These are phyloP conservation scores for Koerneria pararmatus DNA, from an alignment of 2,888 invertebrate genomes.

Conservation along the genomic window DNA sequence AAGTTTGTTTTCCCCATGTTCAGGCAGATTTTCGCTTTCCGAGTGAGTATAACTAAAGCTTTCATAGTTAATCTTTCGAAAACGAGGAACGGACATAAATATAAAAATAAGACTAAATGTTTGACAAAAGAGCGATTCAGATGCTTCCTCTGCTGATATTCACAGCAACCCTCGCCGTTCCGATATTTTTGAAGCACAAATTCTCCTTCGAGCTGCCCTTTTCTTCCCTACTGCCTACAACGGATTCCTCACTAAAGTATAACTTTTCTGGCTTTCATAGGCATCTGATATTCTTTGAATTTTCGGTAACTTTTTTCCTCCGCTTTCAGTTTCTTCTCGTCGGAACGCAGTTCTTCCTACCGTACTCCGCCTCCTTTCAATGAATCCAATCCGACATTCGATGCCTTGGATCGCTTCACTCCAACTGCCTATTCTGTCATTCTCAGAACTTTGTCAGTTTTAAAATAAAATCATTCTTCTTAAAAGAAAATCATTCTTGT, in stretches of 20 bases:
- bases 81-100: no score
- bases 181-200: constrained; percentile 25
- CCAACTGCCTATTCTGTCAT: constrained; percentile 15
- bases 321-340: background rate
- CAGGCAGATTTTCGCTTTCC: no score
- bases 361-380: constrained; percentile 18
- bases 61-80: no score
- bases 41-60: no score
- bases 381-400: constrained; percentile 16
- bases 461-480: no score
- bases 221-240: constrained; percentile 29
- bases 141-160: constrained; percentile 26
- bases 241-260: background rate
- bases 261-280: background rate
- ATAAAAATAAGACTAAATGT: no score
- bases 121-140: constrained; percentile 23
- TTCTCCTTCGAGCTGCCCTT: constrained; percentile 32
- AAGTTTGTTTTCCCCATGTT: no score
- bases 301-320: background rate
- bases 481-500: no score
- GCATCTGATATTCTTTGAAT: background rate
- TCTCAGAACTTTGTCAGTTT: constrained; percentile 10
- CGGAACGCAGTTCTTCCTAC: background rate
- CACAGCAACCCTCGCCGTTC: constrained; percentile 27
- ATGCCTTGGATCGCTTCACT: constrained; percentile 10